These are phyloP conservation scores for Ctenosaura bakeri DNA, from an alignment of 2,797 vertebrate genomes.

Conservation along the genomic window DNA sequence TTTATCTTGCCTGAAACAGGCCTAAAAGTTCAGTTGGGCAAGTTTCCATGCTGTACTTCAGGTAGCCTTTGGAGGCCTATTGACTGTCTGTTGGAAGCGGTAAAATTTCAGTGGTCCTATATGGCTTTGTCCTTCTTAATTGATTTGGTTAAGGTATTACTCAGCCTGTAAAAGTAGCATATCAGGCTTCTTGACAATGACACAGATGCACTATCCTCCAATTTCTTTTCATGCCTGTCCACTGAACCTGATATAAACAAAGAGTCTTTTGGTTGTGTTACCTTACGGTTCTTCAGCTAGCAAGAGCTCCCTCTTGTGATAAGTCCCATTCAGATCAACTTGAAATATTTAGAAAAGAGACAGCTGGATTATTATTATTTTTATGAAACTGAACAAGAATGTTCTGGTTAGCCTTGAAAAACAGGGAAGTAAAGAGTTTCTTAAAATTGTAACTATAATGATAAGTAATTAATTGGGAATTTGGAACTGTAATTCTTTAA, in stretches of 20 bases:
- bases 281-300: not conserved
- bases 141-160: no score
- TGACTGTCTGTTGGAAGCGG: no score
- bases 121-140: not conserved
- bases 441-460: not conserved
- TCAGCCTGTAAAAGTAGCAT: not conserved
- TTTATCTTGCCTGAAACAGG: not conserved
- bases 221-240: no score
- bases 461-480: not conserved
- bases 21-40: not conserved
- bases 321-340: not conserved
- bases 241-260: not conserved
- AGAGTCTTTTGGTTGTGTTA: not conserved
- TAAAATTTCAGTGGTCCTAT: not conserved
- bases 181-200: not conserved
- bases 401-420: not conserved
- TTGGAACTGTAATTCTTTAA: not conserved
- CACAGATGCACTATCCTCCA: not conserved
- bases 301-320: constrained; percentile 38
- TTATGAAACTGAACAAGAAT: no score
- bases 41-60: not conserved
- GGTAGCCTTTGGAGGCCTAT: not conserved
- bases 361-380: not conserved
- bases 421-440: not conserved
- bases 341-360: not conserved